These are phyloP conservation scores for Lota lota DNA, from an alignment of 2,113 vertebrate genomes.

Conservation along the genomic window DNA sequence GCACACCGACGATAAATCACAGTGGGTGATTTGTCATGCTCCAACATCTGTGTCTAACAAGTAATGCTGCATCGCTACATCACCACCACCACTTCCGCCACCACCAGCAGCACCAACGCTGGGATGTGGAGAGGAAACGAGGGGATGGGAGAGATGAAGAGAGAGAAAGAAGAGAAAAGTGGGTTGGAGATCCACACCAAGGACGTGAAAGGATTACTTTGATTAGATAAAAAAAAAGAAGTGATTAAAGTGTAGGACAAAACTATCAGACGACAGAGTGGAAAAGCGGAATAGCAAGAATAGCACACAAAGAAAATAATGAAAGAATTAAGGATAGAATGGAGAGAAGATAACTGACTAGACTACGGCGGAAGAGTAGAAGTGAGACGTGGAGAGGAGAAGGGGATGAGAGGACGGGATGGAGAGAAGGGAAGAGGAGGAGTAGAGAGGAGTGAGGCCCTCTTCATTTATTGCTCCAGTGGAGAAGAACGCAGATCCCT, in stretches of 20 bases:
- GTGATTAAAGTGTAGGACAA: not conserved
- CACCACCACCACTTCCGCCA: not conserved
- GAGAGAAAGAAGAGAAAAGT: too few species aligned
- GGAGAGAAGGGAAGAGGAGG: conserved; percentile 30
- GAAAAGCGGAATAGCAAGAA: not conserved
- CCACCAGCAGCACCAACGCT: too few species aligned
- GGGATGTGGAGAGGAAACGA: too few species aligned
- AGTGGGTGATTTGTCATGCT: conserved; percentile 93
- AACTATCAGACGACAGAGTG: not conserved
- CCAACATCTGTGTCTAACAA: conserved; percentile 98
- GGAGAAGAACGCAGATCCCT: conserved; percentile 98
- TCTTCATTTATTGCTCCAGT: conserved; percentile 99
- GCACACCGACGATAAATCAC: conserved; percentile 98
- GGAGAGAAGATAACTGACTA: conserved; percentile 7
- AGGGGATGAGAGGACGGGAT: not conserved
- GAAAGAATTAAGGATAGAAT: not conserved
- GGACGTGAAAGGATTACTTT: too few species aligned
- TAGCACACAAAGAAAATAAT: conserved; percentile 1
- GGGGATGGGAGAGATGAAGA: too few species aligned
- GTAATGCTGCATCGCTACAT: conserved; percentile 86
- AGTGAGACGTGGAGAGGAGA: conserved; percentile 10
- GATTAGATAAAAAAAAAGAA: too few species aligned
- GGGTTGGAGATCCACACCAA: too few species aligned
- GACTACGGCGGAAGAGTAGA: not conserved
- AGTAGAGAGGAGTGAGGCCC: conserved; percentile 73